Evolutionary conservation across 1,140 invertebrate species (phyloP).

Genomic region (Cherax destructor): DNA sequence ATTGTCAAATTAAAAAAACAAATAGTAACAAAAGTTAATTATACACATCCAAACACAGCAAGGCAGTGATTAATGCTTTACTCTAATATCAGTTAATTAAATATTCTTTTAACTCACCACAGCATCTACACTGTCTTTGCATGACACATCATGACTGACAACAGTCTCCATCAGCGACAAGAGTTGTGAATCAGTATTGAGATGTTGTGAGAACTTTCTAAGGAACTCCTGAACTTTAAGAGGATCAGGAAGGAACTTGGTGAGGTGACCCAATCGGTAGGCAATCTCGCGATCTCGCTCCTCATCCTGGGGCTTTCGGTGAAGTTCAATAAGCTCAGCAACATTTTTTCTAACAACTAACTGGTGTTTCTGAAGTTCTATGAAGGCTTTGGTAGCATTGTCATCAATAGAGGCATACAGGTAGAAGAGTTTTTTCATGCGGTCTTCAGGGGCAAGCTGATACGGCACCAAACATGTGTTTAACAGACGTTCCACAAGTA

Average conservation of each 20-base stretch:
- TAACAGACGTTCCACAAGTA: slow-evolving; percentile 94
- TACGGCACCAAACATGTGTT: slow-evolving; percentile 97
- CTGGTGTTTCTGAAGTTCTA: slow-evolving; percentile 95
- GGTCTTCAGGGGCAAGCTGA: slow-evolving; percentile 87
- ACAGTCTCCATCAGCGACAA: slow-evolving; percentile 90
- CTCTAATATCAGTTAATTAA: no score
- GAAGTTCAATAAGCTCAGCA: slow-evolving; percentile 88
- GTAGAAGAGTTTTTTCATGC: slow-evolving; percentile 96
- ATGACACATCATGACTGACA: slow-evolving; percentile 89
- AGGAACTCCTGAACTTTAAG: slow-evolving; percentile 95
- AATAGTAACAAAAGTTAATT: no score
- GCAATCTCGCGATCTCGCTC: slow-evolving; percentile 84
- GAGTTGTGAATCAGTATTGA: slow-evolving; percentile 87
- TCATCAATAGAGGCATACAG: slow-evolving; percentile 94
- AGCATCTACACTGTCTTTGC: slow-evolving; percentile 91
- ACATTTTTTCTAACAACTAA: slow-evolving; percentile 83
- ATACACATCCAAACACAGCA: no score
- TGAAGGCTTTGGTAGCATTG: slow-evolving; percentile 95
- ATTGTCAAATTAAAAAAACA: no score
- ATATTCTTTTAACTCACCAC: no score
- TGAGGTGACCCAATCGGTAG: slow-evolving; percentile 79
- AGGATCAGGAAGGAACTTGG: slow-evolving; percentile 91
- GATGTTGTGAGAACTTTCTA: slow-evolving; percentile 89
- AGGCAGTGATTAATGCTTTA: no score
- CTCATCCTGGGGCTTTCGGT: slow-evolving; percentile 80